Evolutionary conservation across 2,113 vertebrate species (phyloP).

Genomic region (Gnathonemus longibarbis): DNA sequence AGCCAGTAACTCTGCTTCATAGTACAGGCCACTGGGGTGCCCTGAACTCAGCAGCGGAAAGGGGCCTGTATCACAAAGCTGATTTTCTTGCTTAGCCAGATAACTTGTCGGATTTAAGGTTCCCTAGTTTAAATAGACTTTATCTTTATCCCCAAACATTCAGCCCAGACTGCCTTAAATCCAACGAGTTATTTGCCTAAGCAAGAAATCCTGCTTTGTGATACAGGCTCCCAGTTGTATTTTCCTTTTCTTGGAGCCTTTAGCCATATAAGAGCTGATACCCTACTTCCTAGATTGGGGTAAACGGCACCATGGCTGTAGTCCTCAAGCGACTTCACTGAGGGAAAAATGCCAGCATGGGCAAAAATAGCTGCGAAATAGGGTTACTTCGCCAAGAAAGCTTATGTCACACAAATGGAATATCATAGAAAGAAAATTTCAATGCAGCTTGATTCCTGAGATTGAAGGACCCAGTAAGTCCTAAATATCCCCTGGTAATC

Average conservation of each 20-base stretch:
- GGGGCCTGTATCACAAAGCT: neutral
- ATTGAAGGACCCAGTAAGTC: neutral
- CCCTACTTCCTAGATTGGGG: neutral
- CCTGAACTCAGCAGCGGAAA: neutral
- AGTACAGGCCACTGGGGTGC: neutral
- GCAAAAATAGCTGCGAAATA: neutral
- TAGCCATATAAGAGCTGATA: neutral
- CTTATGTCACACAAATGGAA: neutral
- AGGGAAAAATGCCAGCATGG: neutral
- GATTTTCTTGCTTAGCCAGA: neutral
- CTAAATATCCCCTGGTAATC: neutral
- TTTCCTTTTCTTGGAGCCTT: neutral
- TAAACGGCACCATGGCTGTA: neutral
- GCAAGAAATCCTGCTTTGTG: neutral
- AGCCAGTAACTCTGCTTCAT: too few relatives aligned
- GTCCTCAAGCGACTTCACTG: neutral
- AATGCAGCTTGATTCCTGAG: neutral
- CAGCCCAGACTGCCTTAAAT: neutral
- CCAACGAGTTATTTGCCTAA: neutral
- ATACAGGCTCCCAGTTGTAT: neutral
- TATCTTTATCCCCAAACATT: neutral
- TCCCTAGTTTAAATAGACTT: neutral
- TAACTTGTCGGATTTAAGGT: neutral
- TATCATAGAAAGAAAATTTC: neutral
- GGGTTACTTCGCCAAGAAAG: neutral